Base-by-base conservation (phyloP, 2,888 invertebrate genomes). In the Chrysolina oricalcia region DNA sequence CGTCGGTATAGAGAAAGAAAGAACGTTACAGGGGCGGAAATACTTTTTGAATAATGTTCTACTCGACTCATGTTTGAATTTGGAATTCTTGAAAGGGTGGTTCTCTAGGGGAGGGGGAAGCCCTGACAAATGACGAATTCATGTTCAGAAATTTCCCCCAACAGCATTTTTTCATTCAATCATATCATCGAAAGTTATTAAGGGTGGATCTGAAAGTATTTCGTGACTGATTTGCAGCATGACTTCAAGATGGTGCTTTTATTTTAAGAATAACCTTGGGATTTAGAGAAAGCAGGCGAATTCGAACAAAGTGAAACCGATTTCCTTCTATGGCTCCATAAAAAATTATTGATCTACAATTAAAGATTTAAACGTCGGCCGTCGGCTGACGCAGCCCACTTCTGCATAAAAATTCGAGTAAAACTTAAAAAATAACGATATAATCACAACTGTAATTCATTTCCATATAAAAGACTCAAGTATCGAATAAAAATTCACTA, bases 401-500 rank as follows among this genome's bases (percentile, higher is more conserved):
- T 85, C 80, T 81, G 82, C 80, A 76, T 82, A 81, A 75, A 78
- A 85, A 86, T 86, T 86, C 84, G 83, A 84, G 83, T 84, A 85
- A 85, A 85, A 85, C 82, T 81, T 81, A 83, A 83, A 83, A 82
- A 72, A 81, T 83, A 85, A 84, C 85, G 84, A 84, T 83, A 80
- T 82, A 84, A 87, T 87, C 87, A 87, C 87, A 87, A 85, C 86
- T 82, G 83, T 84, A 86, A 77, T 77, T 73, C 70, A 62, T 73
- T 81, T 82, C 83, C 81, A 74, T 81, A 80, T 80, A 82, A 81
- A 83, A 83, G 85, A 85, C 83, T 83, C 85, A 85, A 85, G 82
- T 83, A 82, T 82, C 48, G 77, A 76, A 76, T 78, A 86, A 83
- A 86, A 86, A 86, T 87, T 87, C 82, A 87, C 88, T 88, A 88